Evolutionary conservation across 1,140 invertebrate genomes (phyloP).

Genomic region (Telenomus remus): DNA sequence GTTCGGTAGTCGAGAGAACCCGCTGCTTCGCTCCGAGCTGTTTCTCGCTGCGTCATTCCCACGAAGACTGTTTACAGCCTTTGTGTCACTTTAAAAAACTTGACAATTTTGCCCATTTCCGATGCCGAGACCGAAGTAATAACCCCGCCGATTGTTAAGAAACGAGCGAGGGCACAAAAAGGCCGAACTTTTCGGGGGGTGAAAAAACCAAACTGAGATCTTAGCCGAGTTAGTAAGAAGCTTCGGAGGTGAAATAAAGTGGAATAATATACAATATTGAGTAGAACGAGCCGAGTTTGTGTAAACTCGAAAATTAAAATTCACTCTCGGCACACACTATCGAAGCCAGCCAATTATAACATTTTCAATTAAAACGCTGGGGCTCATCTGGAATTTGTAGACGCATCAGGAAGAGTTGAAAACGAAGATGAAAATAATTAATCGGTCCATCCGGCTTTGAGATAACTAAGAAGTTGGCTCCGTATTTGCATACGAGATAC

Average conservation of each 20-base stretch:
- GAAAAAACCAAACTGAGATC: too few species aligned
- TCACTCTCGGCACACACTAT: constrained; percentile 15
- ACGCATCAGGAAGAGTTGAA: constrained; percentile 32
- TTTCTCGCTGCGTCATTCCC: constrained; percentile 41
- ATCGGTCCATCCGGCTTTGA: constrained; percentile 51
- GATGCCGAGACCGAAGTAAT: too few species aligned
- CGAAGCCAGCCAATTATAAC: constrained; percentile 48
- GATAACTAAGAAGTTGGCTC: constrained; percentile 45
- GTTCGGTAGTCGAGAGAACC: constrained; percentile 42
- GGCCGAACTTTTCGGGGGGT: too few species aligned
- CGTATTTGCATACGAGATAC: constrained; percentile 34
- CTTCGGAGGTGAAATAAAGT: too few species aligned
- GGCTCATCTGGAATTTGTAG: constrained; percentile 45
- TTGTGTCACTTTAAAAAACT: constrained; percentile 24
- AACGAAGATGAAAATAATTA: constrained; percentile 56
- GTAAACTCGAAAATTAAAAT: constrained; percentile 22
- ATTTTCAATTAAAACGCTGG: constrained; percentile 52
- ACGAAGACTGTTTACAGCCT: constrained; percentile 50
- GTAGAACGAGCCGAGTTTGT: background rate
- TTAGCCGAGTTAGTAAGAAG: too few species aligned
- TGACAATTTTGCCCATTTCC: constrained; percentile 23
- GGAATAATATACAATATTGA: background rate
- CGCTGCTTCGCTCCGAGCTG: constrained; percentile 40
- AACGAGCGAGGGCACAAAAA: too few species aligned
- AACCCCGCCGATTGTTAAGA: too few species aligned